Base-by-base conservation (phyloP, 2,797 vertebrate species). In the Tauraco hartlaubi region DNA sequence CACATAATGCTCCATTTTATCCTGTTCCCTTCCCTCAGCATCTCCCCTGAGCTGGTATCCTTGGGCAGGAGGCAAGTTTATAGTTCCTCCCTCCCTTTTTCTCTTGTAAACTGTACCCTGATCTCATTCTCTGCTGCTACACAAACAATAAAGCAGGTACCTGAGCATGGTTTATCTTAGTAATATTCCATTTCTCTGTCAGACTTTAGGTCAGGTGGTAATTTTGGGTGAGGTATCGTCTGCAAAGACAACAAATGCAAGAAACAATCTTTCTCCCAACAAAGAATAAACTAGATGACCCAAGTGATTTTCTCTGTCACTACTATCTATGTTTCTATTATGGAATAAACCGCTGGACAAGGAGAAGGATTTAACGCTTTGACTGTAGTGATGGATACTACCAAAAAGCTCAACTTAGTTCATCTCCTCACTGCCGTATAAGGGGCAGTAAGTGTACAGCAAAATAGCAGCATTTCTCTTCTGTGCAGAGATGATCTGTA, bases 231-330 rank as follows among this genome's bases (percentile, higher is more conserved):
- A 96, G 35, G 46, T 84, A 84, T 77, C 17, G 23, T 90, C 86
- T 92, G 67, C 88, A 95, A 72, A 97, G 76, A 80, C 84, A 89
- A 92, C 33, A 54, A 94, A 94, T 64, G 68, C 92, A 92, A 79
- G 63, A 83, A 88, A 68, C 82, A 76, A 44, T 82, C 73, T 58
- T 90, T 91, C 75, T 88, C 54, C 66, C 56, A 88, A 78, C 44
- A 78, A 76, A 71, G 75, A 68, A 92, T 85, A 73, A 93, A 83
- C 68, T 23, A 35, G 62, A 43, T 84, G 86, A 95, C 90, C 81
- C 56, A 54, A 64, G 64, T 61, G 49, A 91, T 96, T 93, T 95
- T 92, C 75, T 78, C 81, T 92, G 91, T 74, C 78, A 73, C 88
- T 35, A 20, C 76, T 56, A 3, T 69, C 64, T 80, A 14, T 86